Conservation (phyloP, 2,797 vertebrate species). For the Onychomys arenicola region DNA sequence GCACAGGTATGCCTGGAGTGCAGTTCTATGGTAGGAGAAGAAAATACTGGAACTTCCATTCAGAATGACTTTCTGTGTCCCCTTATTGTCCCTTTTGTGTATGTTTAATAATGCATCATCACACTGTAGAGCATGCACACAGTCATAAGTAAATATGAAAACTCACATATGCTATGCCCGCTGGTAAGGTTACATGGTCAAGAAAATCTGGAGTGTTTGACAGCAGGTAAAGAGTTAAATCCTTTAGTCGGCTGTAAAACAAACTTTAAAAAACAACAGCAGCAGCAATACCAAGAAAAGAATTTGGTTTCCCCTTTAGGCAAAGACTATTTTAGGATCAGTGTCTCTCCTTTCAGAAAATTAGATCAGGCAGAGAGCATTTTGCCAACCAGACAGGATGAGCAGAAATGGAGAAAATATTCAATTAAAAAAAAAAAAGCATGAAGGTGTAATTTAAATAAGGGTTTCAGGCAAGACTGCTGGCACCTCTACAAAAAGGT, state of each 20-base stretch:
- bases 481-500: not conserved
- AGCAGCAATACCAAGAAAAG: slow-evolving; percentile 11
- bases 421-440: not conserved
- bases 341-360: slow-evolving; percentile 17
- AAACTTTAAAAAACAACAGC: not conserved
- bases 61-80: not conserved
- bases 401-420: not conserved
- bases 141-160: slow-evolving; percentile 40
- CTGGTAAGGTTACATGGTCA: not conserved
- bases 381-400: slow-evolving; percentile 53
- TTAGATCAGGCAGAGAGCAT: not conserved
- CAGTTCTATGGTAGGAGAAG: not conserved
- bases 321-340: slow-evolving; percentile 57
- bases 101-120: slow-evolving; percentile 44
- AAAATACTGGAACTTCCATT: not conserved
- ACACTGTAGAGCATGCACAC: not conserved
- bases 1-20: too few relatives aligned
- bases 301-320: slow-evolving; percentile 58
- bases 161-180: not conserved
- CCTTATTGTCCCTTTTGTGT: slow-evolving; percentile 43
- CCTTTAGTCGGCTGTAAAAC: not conserved
- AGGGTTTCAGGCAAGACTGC: not conserved
- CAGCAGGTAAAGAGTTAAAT: slow-evolving; percentile 22
- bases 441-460: not conserved
- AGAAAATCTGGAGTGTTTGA: not conserved